A percentile compares a stretch with the other conserved stretches of the same genome.
These are phyloP conservation scores for Brachycybe producta DNA, from an alignment of 2,888 invertebrate species.

Conservation along the genomic window DNA sequence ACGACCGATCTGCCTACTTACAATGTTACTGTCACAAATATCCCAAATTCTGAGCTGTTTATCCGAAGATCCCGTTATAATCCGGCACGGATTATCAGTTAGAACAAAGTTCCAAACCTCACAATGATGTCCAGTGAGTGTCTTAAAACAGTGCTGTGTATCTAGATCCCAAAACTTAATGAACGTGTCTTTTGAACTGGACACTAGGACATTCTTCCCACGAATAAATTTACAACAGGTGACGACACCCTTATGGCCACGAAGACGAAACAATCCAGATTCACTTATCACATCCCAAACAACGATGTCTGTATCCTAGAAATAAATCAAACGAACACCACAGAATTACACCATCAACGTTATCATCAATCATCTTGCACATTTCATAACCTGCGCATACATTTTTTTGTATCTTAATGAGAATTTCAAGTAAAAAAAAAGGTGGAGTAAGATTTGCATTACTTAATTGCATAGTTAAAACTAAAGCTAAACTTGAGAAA, in stretches of 20 bases:
- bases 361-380: too few relatives aligned
- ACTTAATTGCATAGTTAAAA: too few relatives aligned
- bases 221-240: slow-evolving; percentile 51
- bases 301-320: slow-evolving; percentile 76
- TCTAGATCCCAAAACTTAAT: slow-evolving; percentile 96
- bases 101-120: slow-evolving; percentile 71
- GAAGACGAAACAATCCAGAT: slow-evolving; percentile 72
- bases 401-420: too few relatives aligned
- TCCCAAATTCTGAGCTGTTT: slow-evolving; percentile 75
- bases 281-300: slow-evolving; percentile 91
- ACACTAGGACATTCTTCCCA: slow-evolving; percentile 51
- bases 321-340: slow-evolving; percentile 17
- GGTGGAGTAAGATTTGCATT: too few relatives aligned
- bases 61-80: slow-evolving; percentile 80
- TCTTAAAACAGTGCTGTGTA: slow-evolving; percentile 90
- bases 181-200: slow-evolving; percentile 82
- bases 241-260: slow-evolving; percentile 80
- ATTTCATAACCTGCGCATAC: too few relatives aligned
- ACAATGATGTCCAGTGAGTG: slow-evolving; percentile 56
- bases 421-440: too few relatives aligned
- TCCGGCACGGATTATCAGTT: slow-evolving; percentile 59
- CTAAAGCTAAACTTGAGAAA: too few relatives aligned
- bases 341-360: background rate
- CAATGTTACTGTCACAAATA: slow-evolving; percentile 46
- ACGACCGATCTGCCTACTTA: too few relatives aligned